Conservation (phyloP, 2,888 invertebrate species). For the Nemotelus nigrinus region DNA sequence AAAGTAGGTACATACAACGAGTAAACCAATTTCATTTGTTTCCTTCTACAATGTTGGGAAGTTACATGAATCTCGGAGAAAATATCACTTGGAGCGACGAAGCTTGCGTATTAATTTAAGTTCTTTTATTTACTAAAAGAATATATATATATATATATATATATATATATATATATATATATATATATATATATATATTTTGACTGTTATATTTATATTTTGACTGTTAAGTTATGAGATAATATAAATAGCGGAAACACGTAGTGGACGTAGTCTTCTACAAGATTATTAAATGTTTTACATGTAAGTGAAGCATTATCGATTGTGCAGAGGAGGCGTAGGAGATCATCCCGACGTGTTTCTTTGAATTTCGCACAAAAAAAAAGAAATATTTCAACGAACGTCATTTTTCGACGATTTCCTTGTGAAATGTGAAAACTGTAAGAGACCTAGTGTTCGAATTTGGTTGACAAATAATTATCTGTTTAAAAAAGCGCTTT, state of each 20-base stretch:
- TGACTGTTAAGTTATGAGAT: constrained; percentile 47
- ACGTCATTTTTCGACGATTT: constrained; percentile 17
- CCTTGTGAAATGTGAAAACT: not conserved
- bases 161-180: no score
- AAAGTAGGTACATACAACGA: no score
- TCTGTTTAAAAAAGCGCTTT: constrained; percentile 8
- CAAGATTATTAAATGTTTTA: constrained; percentile 30
- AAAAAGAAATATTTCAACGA: constrained; percentile 44
- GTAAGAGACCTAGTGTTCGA: constrained; percentile 1
- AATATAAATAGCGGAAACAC: constrained; percentile 39
- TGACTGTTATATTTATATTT: no score
- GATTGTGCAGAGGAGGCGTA: constrained; percentile 15
- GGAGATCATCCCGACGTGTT: constrained; percentile 26
- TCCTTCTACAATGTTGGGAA: no score
- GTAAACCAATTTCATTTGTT: no score
- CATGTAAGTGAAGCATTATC: constrained; percentile 34
- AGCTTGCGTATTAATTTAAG: no score
- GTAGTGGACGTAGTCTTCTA: constrained; percentile 41
- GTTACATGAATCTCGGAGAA: no score
- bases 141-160: no score
- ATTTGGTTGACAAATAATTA: constrained; percentile 36
- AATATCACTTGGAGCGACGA: no score
- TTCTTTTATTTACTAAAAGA: no score
- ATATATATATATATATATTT: no score
- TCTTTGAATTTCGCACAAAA: constrained; percentile 33